A percentile compares a stretch with the other conserved stretches of the same genome.
Conservation (phyloP, 2,797 vertebrate genomes). For the Chelidonichthys spinosus region DNA sequence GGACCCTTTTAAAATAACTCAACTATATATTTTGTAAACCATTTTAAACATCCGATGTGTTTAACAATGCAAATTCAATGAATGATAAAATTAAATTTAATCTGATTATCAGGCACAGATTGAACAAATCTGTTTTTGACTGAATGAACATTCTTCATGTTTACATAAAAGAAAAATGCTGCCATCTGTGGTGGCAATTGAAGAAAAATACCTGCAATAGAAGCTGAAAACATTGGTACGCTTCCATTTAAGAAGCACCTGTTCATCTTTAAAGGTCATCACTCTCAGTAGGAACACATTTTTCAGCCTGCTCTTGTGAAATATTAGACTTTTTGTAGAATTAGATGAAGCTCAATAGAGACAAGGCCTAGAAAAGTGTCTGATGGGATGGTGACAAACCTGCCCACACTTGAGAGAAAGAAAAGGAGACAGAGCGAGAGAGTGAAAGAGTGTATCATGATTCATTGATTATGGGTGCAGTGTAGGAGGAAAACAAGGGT, state of each 20-base stretch:
- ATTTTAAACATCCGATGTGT: not conserved
- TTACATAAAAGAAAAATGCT: not conserved
- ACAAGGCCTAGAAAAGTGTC: not conserved
- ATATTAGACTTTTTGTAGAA: not conserved
- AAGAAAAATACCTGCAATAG: not conserved
- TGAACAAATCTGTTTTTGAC: not conserved
- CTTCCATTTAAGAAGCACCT: not conserved
- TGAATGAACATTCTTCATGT: not conserved
- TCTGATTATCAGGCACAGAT: not conserved
- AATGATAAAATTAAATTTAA: not conserved
- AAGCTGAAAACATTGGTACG: not conserved
- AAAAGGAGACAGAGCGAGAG: slow-evolving; percentile 7
- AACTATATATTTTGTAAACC: not conserved
- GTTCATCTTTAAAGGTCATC: slow-evolving; percentile 7
- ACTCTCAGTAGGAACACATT: not conserved
- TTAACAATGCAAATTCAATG: not conserved
- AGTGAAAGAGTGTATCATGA: slow-evolving; percentile 18
- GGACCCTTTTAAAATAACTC: not conserved
- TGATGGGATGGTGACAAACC: slow-evolving; percentile 21
- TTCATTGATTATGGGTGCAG: slow-evolving; percentile 8
- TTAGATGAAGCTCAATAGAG: slow-evolving; percentile 2
- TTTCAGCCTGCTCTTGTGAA: no score
- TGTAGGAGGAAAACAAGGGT: slow-evolving; percentile 27
- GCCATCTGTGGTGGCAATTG: not conserved
- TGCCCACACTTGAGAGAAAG: slow-evolving; percentile 17